Evolutionary conservation across 2,113 vertebrate genomes (phyloP).

Genomic region (Fukomys damarensis): DNA sequence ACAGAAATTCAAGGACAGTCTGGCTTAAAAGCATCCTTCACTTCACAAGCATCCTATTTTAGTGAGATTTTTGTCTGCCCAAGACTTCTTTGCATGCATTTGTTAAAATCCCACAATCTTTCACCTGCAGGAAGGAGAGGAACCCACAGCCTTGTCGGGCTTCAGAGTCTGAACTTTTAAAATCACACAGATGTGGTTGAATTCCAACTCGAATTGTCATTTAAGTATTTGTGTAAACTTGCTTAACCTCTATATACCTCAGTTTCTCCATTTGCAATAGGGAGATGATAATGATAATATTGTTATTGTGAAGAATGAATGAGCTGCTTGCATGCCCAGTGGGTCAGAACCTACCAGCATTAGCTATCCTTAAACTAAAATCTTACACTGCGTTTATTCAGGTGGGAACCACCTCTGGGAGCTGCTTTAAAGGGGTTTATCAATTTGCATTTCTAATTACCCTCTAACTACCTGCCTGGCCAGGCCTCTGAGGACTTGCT

Average conservation of each 20-base stretch:
- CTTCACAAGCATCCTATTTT: background rate
- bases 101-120: background rate
- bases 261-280: background rate
- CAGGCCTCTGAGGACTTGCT: conserved; percentile 56
- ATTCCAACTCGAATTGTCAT: background rate
- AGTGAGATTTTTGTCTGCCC: background rate
- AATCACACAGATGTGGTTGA: background rate
- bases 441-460: conserved; percentile 81
- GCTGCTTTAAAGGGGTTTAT: conserved; percentile 38
- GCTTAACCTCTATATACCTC: background rate
- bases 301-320: background rate
- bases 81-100: background rate
- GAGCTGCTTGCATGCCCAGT: background rate
- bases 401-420: conserved; percentile 34
- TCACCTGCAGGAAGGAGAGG: background rate
- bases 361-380: background rate
- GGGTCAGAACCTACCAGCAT: background rate
- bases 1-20: background rate
- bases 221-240: background rate
- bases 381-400: conserved; percentile 26
- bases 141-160: accelerated
- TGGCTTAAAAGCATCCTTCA: background rate
- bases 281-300: background rate
- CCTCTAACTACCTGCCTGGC: conserved; percentile 56
- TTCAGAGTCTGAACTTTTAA: background rate